phyloP scores from a whole-genome alignment of 2,113 vertebrate genomes.

The Camelus bactrianus region DNA sequence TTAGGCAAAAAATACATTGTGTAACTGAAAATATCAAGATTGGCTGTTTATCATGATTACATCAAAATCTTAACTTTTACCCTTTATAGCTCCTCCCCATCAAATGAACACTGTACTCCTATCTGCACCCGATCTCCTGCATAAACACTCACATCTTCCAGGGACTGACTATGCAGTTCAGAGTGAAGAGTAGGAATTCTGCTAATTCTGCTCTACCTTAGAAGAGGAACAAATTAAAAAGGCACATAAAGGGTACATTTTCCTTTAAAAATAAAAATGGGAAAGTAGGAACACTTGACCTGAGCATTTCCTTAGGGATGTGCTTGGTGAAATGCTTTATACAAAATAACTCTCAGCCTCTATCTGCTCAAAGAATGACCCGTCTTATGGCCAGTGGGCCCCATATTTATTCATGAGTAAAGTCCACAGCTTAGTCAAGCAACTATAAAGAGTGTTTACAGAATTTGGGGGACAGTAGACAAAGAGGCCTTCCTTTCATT shows the following conservation, averaged over 20 bases:
- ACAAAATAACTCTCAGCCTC: background rate
- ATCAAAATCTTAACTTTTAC: background rate
- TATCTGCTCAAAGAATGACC: background rate
- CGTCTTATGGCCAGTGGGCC: background rate
- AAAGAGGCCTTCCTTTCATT: background rate
- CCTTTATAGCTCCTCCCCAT: background rate
- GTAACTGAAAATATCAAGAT: background rate
- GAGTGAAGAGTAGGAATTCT: background rate
- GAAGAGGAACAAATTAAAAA: background rate
- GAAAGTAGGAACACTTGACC: background rate
- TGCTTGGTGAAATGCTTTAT: background rate
- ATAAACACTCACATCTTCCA: background rate
- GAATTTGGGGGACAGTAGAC: background rate
- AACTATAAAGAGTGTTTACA: background rate
- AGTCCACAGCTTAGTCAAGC: background rate
- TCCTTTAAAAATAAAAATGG: background rate
- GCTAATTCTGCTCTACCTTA: background rate
- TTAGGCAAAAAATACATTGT: background rate
- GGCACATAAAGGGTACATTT: background rate
- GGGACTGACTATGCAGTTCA: background rate
- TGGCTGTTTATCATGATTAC: background rate
- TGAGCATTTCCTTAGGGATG: background rate
- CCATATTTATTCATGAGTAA: background rate
- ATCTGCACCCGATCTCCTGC: no score
- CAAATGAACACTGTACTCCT: background rate